Evolutionary conservation across 2,888 invertebrate genomes (phyloP), one percentile per base, ranked within the genome.

Genomic region (Nomada goodeniana): DNA sequence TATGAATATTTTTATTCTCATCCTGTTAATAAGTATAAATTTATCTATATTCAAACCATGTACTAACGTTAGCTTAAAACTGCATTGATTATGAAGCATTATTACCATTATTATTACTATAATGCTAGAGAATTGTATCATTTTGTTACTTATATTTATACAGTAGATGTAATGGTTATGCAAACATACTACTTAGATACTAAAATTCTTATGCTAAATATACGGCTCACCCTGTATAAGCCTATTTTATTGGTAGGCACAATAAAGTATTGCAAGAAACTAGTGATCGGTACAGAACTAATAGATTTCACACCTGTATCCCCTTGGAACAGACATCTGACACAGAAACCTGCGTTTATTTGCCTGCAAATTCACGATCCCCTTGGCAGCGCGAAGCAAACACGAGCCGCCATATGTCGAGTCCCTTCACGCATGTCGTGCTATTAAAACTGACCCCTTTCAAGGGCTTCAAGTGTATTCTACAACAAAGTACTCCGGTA

Each of bases 371-470:
- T 60, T 42, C 68, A 68, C 42, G 36, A 15, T 60, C 20, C 60
- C 29, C 60, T 18, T 60, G 50, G 47, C 70, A 70, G 70, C 29
- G 29, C 29, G 59, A 15, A 20, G 60, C 26, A 70, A 59, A 60
- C 70, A n/a, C 20, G 60, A 60, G 50, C 29, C 59, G 15, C 47
- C 50, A 13, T 47, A 18, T n/a, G 60, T 20, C 44, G 36, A 15
- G 15, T 26, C 47, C 36, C 60, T 70, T 59, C 70, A 36, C 26
- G 59, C 60, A 20, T n/a, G 60, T 60, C 59, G 70, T 70, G 47
- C 70, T 47, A 70, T 70, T 70, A 70, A 70, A 70, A 60, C 44
- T 59, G 70, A 60, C 60, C 60, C 70, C 50, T 50, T 26, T 60
- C 47, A 18, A 70, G 53, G 29, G 70, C 26, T 26, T 60, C 47